Evolutionary conservation across 2,797 vertebrate species (phyloP).

Genomic region (Hirundo rustica): DNA sequence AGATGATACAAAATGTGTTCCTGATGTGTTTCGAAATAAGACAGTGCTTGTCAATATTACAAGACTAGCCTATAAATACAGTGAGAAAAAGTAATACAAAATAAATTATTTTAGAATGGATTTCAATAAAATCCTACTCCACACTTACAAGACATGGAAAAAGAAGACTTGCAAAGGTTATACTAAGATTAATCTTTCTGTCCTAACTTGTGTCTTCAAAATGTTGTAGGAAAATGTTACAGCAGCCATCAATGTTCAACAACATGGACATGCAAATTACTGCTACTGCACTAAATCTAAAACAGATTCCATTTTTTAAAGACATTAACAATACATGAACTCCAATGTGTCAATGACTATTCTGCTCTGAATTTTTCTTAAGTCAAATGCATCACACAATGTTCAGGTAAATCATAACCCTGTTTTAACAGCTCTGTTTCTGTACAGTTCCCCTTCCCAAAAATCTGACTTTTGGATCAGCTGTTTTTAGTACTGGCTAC

Average conservation of each 20-base stretch:
- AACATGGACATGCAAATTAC: background rate
- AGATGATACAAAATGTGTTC: background rate
- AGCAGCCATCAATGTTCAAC: background rate
- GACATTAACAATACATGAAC: background rate
- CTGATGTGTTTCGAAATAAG: background rate
- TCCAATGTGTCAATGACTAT: background rate
- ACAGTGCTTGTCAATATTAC: background rate
- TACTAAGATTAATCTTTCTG: background rate
- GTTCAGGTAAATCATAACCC: background rate
- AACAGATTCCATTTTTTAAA: background rate
- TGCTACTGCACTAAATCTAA: background rate
- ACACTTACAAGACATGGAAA: background rate
- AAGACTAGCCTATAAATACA: background rate
- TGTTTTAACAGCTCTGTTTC: background rate
- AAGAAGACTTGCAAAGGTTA: background rate
- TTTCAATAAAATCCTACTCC: background rate
- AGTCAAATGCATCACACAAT: background rate
- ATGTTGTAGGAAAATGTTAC: background rate
- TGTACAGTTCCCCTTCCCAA: background rate
- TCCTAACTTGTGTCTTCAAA: background rate
- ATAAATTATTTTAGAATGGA: background rate
- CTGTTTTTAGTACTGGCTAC: background rate
- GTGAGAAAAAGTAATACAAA: background rate
- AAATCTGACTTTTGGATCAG: background rate
- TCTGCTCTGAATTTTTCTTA: background rate